phyloP scores from a whole-genome alignment of 2,113 vertebrate species.

The Ceyx margarethae region DNA sequence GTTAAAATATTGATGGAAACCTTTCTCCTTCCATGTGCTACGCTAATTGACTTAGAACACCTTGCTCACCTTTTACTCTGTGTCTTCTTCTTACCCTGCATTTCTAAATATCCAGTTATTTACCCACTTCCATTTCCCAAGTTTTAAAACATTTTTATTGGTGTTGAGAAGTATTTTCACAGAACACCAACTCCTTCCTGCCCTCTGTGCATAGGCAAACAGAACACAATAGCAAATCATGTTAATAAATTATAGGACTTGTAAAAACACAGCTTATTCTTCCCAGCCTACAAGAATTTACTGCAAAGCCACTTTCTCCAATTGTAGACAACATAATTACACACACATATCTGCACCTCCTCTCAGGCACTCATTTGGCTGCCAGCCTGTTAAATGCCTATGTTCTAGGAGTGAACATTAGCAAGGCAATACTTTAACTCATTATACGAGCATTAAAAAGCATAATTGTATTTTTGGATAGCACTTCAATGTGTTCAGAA shows the following conservation, averaged over 20 bases:
- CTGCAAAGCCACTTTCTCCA: slow-evolving; percentile 57
- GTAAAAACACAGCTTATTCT: slow-evolving; percentile 39
- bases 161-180: background rate
- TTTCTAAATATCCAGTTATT: background rate
- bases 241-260: slow-evolving; percentile 61
- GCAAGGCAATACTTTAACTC: slow-evolving; percentile 46
- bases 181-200: background rate
- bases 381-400: slow-evolving; percentile 40
- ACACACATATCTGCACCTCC: background rate
- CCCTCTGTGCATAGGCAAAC: background rate
- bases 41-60: background rate
- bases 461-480: slow-evolving; percentile 49
- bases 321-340: slow-evolving; percentile 58
- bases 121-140: background rate
- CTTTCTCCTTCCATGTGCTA: background rate
- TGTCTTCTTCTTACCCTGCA: background rate
- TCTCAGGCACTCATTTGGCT: slow-evolving; percentile 27
- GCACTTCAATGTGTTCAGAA: slow-evolving; percentile 39
- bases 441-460: slow-evolving; percentile 36
- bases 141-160: background rate
- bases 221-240: slow-evolving; percentile 28
- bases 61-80: background rate
- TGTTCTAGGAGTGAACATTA: background rate
- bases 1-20: background rate
- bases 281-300: slow-evolving; percentile 33